These are phyloP conservation scores for Amphiprion ocellaris DNA, from an alignment of 2,113 vertebrate genomes.

Conservation along the genomic window DNA sequence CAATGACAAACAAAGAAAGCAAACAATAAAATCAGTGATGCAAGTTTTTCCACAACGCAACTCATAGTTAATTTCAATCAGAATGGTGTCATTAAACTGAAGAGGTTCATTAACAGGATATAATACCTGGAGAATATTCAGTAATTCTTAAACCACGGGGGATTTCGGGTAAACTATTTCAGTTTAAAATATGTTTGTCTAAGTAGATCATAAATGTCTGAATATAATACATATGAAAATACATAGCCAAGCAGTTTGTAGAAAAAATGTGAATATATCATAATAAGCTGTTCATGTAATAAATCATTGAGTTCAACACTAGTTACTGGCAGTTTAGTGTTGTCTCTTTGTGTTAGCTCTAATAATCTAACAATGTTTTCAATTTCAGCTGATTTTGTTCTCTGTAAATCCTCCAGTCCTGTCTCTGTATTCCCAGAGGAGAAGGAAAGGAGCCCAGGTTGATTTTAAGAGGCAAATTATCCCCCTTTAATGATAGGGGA, in stretches of 20 bases:
- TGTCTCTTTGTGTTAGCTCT: constrained; percentile 25
- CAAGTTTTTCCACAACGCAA: too few relatives aligned
- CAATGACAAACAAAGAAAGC: too few relatives aligned
- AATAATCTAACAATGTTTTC: constrained; percentile 22
- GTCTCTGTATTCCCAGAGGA: constrained; percentile 26
- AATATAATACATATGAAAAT: not conserved
- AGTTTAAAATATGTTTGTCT: too few relatives aligned
- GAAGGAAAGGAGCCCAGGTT: constrained; percentile 43
- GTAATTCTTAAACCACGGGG: too few relatives aligned
- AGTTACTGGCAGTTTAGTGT: not conserved
- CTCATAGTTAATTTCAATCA: too few relatives aligned
- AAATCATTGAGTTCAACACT: constrained; percentile 1
- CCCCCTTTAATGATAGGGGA: constrained; percentile 49
- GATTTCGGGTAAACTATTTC: too few relatives aligned
- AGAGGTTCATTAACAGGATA: too few relatives aligned
- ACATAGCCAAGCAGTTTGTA: not conserved
- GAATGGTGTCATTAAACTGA: too few relatives aligned
- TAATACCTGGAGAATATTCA: too few relatives aligned
- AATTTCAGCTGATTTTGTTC: constrained; percentile 39
- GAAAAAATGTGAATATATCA: not conserved
- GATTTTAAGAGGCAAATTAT: constrained; percentile 53
- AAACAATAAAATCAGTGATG: too few relatives aligned
- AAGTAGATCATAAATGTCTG: not conserved
- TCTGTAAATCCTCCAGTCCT: constrained; percentile 34
- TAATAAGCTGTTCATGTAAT: not conserved